Evolutionary conservation across 1,140 invertebrate species (phyloP).

Genomic region (Triops longicaudatus): DNA sequence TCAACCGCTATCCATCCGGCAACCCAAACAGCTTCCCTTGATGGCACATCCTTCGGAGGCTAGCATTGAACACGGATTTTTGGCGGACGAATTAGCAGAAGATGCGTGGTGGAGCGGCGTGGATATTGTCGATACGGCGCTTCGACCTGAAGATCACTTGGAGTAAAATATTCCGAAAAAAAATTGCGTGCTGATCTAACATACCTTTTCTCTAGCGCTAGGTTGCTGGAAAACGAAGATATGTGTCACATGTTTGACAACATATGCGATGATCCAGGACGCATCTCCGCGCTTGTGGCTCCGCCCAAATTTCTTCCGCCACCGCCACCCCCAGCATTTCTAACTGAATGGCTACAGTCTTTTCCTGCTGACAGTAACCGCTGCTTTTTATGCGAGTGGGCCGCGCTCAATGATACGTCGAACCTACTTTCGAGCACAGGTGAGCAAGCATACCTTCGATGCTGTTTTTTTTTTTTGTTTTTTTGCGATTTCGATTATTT

Average conservation of each 20-base stretch:
- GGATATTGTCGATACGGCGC: conserved; percentile 24
- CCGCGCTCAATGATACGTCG: conserved; percentile 22
- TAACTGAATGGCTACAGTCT: conserved; percentile 21
- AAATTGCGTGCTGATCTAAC: background rate
- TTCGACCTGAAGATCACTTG: conserved; percentile 16
- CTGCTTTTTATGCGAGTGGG: conserved; percentile 27
- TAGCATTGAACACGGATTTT: conserved; percentile 20
- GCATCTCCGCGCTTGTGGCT: background rate
- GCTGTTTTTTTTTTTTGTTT: background rate
- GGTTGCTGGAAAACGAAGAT: conserved; percentile 21
- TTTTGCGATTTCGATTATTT: background rate
- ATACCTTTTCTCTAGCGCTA: background rate
- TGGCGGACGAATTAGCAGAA: conserved; percentile 26
- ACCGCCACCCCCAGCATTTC: conserved; percentile 21
- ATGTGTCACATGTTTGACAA: conserved; percentile 19
- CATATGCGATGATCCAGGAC: background rate
- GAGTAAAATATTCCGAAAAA: background rate
- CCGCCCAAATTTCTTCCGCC: conserved; percentile 24
- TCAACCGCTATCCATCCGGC: background rate
- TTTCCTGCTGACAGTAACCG: conserved; percentile 16
- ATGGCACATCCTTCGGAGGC: conserved; percentile 19
- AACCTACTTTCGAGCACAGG: conserved; percentile 26
- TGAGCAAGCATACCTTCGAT: background rate
- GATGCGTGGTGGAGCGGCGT: conserved; percentile 28
- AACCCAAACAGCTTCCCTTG: background rate